Base-by-base conservation (phyloP, 2,797 vertebrate genomes). In the Coregonus suidteri region DNA sequence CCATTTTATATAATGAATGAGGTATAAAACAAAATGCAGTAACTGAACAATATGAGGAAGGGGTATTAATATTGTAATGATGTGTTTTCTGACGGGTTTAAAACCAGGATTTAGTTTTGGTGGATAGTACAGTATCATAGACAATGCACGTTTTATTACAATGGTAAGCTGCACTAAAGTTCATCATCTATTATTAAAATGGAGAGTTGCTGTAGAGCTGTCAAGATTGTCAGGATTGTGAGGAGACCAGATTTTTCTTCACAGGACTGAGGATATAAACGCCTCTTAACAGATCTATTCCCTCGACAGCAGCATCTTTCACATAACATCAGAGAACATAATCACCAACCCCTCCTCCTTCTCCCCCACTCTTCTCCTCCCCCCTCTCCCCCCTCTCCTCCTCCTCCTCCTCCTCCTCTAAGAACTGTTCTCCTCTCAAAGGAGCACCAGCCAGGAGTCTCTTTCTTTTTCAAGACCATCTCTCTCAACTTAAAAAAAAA, bases 401-500 rank as follows among this genome's bases (percentile, higher is more conserved):
- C 37, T 3, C 3, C 41, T 3, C 3, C 41, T 47, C 41, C 41
- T 47, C 41, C 41, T 11, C 41, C 41, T 47, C 9, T 47, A 47
- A 47, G 41, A 79, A 30, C 13, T n/a, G n/a, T 71, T 75, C 14
- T 47, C 1, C 35, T 56, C 53, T 75, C 34, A 51, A 16, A 70
- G 67, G 30, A 75, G 65, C 18, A 20, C 6, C 68, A 52, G 53
- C 20, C 20, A 14, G 64, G 20, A 71, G 4, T 64, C 67, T 6
- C 15, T 77, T 75, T 75, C 14, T 75, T 66, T 20, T 54, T 9
- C 52, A 56, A 41, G 41, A 18, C 13, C 6, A 1, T 9, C 52
- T 6, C n/a, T 66, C 75, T 71, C 14, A 34, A 59, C 72, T 78
- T 76, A 64, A 34, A 30, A 20, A 41, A 14, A 16, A 9, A 41